Evolutionary conservation across 1,140 invertebrate genomes (phyloP).

Genomic region (Contarinia nasturtii): DNA sequence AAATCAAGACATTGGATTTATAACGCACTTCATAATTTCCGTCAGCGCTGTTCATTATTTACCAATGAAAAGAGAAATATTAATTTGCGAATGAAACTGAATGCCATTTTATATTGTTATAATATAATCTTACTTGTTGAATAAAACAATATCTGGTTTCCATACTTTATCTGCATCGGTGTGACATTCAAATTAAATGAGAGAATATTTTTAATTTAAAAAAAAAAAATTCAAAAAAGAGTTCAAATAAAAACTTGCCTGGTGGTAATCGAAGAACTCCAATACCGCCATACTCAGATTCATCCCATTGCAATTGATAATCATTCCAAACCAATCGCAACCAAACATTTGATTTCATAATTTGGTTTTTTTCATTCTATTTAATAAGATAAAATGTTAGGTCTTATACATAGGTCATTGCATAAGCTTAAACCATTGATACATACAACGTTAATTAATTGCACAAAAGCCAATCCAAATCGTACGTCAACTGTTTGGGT

Average conservation of each 20-base stretch:
- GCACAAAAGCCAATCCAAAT: conserved; percentile 93
- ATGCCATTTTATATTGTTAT: no score
- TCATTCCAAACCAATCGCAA: conserved; percentile 92
- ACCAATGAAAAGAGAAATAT: no score
- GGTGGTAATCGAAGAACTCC: conserved; percentile 84
- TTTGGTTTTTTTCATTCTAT: conserved; percentile 97
- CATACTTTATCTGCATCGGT: conserved; percentile 99
- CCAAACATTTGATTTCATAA: conserved; percentile 99
- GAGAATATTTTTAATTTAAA: no score
- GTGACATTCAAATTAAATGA: no score
- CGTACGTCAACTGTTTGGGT: conserved; percentile 90
- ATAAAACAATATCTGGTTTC: conserved; percentile 98
- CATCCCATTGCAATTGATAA: conserved; percentile 95
- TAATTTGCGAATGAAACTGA: no score
- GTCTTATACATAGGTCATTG: background rate
- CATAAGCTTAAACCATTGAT: background rate
- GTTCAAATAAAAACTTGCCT: no score
- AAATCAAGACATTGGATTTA: conserved; percentile 93
- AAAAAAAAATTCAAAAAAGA: no score
- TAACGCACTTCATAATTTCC: conserved; percentile 93
- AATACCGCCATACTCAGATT: conserved; percentile 94
- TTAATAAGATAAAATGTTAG: conserved; percentile 20
- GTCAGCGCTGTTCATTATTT: conserved; percentile 53
- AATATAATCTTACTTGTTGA: conserved; percentile 96
- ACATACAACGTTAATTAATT: conserved; percentile 97